These are phyloP conservation scores for Anguilla obscura DNA, from an alignment of 2,797 vertebrate species.

Conservation along the genomic window DNA sequence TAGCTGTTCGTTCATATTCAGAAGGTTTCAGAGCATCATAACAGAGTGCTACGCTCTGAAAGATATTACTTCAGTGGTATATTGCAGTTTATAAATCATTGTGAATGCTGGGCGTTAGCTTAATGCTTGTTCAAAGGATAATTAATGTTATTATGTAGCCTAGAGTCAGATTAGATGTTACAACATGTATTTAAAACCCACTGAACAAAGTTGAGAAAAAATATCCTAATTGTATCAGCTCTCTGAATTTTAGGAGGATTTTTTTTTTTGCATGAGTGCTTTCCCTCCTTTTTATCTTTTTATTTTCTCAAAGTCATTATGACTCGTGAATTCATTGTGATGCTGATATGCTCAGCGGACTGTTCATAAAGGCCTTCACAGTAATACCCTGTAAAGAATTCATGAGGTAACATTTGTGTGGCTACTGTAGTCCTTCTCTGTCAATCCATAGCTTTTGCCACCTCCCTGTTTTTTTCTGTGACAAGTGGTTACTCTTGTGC, in stretches of 20 bases:
- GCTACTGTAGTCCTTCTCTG: not conserved
- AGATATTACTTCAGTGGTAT: not conserved
- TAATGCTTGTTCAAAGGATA: not conserved
- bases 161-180: not conserved
- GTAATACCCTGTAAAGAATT: constrained; percentile 57
- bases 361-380: constrained; percentile 36
- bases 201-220: not conserved
- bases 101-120: not conserved
- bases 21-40: not conserved
- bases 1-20: not conserved
- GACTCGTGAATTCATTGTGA: constrained; percentile 1
- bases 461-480: not conserved
- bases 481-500: not conserved
- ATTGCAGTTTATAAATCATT: not conserved
- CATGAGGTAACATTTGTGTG: constrained; percentile 47
- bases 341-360: constrained; percentile 43
- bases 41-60: not conserved
- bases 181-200: constrained; percentile 1
- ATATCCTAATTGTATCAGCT: not conserved
- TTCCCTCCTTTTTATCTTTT: not conserved
- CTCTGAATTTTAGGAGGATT: not conserved
- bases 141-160: not conserved
- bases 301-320: not conserved
- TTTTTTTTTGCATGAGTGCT: not conserved
- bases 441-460: not conserved